Conservation (phyloP, 2,888 invertebrate genomes). For the Amaurobius ferox region DNA sequence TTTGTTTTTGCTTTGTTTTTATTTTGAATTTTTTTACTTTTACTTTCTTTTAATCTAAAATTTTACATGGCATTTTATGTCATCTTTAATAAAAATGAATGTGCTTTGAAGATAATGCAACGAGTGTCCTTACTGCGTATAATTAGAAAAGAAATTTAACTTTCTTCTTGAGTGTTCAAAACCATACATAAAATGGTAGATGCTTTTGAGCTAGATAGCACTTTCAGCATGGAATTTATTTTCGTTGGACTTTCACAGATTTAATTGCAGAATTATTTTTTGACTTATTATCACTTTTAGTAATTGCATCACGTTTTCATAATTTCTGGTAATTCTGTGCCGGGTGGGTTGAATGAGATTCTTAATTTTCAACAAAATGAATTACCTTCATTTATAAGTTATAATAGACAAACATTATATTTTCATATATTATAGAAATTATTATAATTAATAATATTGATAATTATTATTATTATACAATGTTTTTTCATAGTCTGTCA, state of each 20-base stretch:
- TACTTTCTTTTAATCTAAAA: neutral
- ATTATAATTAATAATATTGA: no score
- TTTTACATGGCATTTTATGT: neutral
- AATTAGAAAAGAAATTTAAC: neutral
- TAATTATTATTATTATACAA: no score
- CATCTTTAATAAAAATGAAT: neutral
- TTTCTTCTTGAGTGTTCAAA: conserved; percentile 9
- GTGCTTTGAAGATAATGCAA: neutral
- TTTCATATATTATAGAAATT: no score
- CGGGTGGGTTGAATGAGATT: no score
- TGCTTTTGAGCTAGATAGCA: neutral
- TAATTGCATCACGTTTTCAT: no score
- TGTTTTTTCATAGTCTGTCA: no score
- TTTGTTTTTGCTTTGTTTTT: neutral
- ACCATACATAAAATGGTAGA: neutral
- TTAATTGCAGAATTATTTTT: no score
- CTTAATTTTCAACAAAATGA: no score
- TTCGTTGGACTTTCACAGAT: neutral
- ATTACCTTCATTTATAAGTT: no score
- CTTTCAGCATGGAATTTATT: neutral
- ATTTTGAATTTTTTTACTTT: neutral
- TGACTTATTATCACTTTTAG: no score
- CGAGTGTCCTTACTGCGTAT: neutral
- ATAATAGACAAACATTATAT: no score
- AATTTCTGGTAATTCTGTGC: no score